Percentiles rank a stretch among this genome's conserved stretches.
Evolutionary conservation across 2,888 invertebrate species (phyloP).

Genomic region (Hylaea fasciaria): DNA sequence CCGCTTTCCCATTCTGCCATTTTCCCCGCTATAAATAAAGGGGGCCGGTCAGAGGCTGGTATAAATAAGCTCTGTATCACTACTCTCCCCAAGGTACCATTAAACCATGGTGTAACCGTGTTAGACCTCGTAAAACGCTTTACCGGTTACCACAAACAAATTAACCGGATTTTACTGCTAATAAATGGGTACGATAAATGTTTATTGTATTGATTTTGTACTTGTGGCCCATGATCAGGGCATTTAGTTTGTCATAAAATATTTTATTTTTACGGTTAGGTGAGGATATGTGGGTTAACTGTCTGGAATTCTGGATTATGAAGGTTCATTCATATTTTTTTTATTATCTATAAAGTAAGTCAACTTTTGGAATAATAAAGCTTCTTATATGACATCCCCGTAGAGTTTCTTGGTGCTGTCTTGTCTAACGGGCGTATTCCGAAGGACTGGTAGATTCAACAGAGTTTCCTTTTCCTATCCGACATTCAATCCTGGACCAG

Average conservation of each 20-base stretch:
- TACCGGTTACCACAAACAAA: slow-evolving; percentile 72
- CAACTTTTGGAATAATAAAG: too few relatives aligned
- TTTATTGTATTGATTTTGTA: slow-evolving; percentile 56
- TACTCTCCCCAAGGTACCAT: slow-evolving; percentile 66
- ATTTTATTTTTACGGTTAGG: slow-evolving; percentile 14
- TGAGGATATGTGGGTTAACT: neutral
- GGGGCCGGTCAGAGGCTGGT: slow-evolving; percentile 51
- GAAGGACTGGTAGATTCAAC: too few relatives aligned
- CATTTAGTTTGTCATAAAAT: slow-evolving; percentile 20
- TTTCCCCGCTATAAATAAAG: slow-evolving; percentile 37
- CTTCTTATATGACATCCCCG: too few relatives aligned
- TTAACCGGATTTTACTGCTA: slow-evolving; percentile 67
- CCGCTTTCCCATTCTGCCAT: slow-evolving; percentile 16
- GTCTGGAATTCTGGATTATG: neutral
- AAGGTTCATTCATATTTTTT: neutral
- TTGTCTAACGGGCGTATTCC: too few relatives aligned
- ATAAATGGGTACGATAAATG: slow-evolving; percentile 60
- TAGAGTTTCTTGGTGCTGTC: too few relatives aligned
- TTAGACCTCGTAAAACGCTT: slow-evolving; percentile 69
- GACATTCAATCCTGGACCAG: too few relatives aligned
- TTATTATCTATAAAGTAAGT: too few relatives aligned
- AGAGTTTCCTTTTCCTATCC: too few relatives aligned
- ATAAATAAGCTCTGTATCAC: slow-evolving; percentile 57
- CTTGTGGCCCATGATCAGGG: slow-evolving; percentile 22
- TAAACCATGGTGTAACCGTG: slow-evolving; percentile 69